Conservation (phyloP, 2,113 vertebrate genomes). For the Neogale vison region DNA sequence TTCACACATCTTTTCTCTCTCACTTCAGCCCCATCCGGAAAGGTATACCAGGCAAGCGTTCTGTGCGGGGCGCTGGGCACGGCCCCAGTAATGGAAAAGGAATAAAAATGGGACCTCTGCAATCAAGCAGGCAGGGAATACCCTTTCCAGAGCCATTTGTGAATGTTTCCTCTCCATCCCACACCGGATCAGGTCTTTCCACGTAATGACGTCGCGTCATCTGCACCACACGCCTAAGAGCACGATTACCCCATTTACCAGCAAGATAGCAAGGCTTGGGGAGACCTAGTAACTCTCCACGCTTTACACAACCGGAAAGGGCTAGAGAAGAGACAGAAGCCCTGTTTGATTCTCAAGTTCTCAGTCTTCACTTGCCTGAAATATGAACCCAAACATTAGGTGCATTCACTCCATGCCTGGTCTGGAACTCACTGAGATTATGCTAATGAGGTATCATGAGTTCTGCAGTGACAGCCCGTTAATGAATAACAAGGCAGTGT, state of each 20-base stretch:
- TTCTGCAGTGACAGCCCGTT: background rate
- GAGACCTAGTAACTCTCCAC: background rate
- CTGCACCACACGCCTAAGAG: background rate
- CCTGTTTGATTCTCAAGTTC: background rate
- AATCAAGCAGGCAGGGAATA: background rate
- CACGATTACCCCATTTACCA: background rate
- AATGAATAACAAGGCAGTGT: background rate
- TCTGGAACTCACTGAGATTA: background rate
- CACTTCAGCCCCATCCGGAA: background rate
- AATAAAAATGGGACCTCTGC: background rate
- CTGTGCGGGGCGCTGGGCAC: no score
- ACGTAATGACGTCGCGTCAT: background rate
- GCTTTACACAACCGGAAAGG: background rate
- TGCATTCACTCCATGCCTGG: background rate
- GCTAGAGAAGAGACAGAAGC: background rate
- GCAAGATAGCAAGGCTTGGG: background rate
- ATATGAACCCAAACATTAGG: background rate
- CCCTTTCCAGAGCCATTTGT: background rate
- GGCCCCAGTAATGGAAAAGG: background rate
- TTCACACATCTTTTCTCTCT: rapidly evolving
- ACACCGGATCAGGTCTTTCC: background rate
- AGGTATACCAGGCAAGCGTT: background rate
- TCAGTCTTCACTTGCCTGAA: background rate
- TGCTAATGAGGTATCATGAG: background rate
- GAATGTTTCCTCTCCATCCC: background rate